A percentile compares a stretch with the other conserved stretches of the same genome.
These are phyloP conservation scores for Eupeodes luniger DNA, from an alignment of 2,888 invertebrate species.

Conservation along the genomic window DNA sequence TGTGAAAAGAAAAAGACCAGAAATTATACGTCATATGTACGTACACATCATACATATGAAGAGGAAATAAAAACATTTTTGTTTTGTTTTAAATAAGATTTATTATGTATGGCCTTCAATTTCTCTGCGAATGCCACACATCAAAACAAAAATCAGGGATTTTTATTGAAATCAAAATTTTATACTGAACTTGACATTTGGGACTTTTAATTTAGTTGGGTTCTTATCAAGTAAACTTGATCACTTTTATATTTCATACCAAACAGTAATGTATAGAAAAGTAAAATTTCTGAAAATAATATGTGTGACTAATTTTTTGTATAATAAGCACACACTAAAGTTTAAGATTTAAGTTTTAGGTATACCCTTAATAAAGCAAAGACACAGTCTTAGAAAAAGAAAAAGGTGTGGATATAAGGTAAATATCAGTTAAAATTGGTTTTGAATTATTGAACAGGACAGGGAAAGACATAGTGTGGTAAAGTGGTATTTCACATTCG, in stretches of 20 bases:
- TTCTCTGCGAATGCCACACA: background rate
- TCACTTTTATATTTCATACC: background rate
- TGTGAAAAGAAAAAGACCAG: background rate
- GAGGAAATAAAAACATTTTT: background rate
- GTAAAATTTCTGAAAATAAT: background rate
- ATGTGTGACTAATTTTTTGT: background rate
- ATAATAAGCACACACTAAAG: background rate
- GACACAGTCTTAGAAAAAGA: too few species aligned
- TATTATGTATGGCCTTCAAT: background rate
- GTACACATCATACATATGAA: background rate
- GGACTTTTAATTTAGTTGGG: background rate
- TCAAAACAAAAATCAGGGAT: background rate
- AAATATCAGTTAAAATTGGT: too few species aligned
- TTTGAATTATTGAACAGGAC: too few species aligned
- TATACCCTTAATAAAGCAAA: too few species aligned
- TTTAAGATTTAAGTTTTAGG: background rate
- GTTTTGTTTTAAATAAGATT: slow-evolving; percentile 4
- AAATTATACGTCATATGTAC: background rate
- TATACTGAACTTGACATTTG: slow-evolving; percentile 38
- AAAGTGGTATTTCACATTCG: too few species aligned
- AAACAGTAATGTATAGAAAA: too few species aligned
- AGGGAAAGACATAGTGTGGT: too few species aligned
- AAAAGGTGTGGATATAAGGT: too few species aligned
- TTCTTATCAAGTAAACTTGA: background rate
- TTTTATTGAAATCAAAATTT: slow-evolving; percentile 17